Base-by-base conservation (phyloP, 2,113 vertebrate genomes). In the Todiramphus chloris region DNA sequence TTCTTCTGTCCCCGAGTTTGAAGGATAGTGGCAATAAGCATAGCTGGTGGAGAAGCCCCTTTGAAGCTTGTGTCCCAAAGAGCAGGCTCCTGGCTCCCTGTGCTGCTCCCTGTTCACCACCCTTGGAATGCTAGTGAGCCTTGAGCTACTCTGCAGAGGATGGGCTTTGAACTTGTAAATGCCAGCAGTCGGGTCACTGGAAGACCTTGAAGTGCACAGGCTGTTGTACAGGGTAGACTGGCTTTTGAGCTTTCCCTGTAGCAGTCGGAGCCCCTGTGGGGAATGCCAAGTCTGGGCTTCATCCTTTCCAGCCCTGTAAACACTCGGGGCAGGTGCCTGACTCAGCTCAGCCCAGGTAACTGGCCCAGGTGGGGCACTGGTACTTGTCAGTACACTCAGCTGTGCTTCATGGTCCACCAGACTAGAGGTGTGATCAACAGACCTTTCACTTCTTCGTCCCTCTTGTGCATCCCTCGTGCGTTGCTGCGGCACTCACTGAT, bases 401-500 rank as follows among this genome's bases (percentile, higher is more conserved):
- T 50, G 7, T 50, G 48, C 48, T n/a, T 3, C 23, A 50, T 77
- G 51, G 27, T 24, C 64, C 60, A 18, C 24, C 53, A 28, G 73
- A 62, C 13, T 33, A 27, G 53, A 46, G 31, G 1, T 16, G 14
- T 0, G 0, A 28, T 48, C 50, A n/a, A 8, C 64, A 63, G 10
- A 55, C 14, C 24, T 35, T 79, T 21, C 37, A 16, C n/a, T 87
- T 81, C 56, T 51, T 63, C 5, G 0, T 20, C 6, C 24, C 16
- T 66, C 0, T 0, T 2, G 3, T 10, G 27, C 62, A 85, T 44
- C 59, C 59, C 16, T 66, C 0, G 0, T 2, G 4, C 10, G 27
- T 35, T 44, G 44, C 63, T 48, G 31, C 18, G 84, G 46, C n/a
- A 20, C 21, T 2, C 23, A 13, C 51, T 0, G 0, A 7, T 12